phyloP scores from a whole-genome alignment of 2,797 vertebrate genomes.

The Molossus alvarezi region DNA sequence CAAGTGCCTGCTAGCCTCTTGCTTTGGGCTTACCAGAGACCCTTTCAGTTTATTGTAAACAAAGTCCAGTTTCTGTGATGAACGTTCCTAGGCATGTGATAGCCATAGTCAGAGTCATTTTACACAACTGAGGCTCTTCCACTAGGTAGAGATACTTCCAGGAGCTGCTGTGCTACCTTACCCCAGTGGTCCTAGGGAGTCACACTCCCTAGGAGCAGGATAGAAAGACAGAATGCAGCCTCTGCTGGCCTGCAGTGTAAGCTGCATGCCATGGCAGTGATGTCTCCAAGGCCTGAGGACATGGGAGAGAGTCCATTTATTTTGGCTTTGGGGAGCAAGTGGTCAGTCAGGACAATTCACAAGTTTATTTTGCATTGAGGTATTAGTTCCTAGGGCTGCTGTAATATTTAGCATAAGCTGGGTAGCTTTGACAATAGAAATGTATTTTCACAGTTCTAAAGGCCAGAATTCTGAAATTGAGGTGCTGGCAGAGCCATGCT shows the following conservation, averaged over 20 bases:
- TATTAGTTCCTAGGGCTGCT: background rate
- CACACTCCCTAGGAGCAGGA: background rate
- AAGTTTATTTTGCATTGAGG: too few relatives aligned
- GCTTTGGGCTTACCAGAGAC: background rate
- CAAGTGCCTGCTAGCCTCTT: background rate
- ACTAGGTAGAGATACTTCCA: background rate
- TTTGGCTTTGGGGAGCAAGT: background rate
- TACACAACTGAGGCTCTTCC: background rate
- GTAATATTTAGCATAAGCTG: too few relatives aligned
- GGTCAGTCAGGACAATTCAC: background rate
- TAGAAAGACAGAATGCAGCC: background rate
- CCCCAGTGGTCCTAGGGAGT: background rate
- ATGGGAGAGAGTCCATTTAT: accelerated
- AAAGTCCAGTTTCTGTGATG: background rate
- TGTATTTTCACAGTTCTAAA: background rate
- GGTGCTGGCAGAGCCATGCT: background rate
- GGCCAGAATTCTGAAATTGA: background rate
- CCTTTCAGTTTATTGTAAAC: background rate
- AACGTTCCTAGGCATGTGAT: background rate
- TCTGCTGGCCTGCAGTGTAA: background rate
- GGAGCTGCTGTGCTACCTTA: background rate
- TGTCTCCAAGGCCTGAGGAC: background rate
- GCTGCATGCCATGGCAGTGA: accelerated
- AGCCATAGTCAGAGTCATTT: background rate
- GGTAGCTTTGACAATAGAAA: background rate